These are phyloP conservation scores for Ochotona princeps DNA, from an alignment of 2,113 vertebrate species.

Conservation along the genomic window DNA sequence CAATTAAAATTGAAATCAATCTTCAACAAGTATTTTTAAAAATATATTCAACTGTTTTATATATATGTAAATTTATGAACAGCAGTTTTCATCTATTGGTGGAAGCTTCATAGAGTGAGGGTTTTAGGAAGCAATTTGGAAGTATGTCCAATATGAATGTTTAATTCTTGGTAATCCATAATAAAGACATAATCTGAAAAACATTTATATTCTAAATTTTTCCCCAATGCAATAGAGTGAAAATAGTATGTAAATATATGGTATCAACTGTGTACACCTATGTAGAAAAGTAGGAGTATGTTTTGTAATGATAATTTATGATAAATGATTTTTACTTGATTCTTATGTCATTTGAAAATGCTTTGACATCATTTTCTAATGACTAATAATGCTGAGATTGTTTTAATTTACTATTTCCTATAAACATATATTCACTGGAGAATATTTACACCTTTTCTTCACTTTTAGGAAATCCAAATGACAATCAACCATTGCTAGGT, in stretches of 20 bases:
- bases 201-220: neutral
- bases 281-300: neutral
- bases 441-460: neutral
- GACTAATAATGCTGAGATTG: neutral
- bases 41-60: neutral
- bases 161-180: neutral
- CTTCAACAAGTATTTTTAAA: neutral
- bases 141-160: neutral
- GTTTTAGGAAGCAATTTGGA: neutral
- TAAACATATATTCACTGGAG: neutral
- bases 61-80: neutral
- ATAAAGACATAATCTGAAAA: neutral
- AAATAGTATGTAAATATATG: neutral
- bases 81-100: neutral
- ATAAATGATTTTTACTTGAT: neutral
- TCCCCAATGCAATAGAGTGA: neutral
- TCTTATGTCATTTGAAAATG: constrained; percentile 20
- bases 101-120: neutral
- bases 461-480: neutral
- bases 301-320: neutral
- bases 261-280: neutral
- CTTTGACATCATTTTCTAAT: neutral
- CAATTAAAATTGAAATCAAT: constrained; percentile 33
- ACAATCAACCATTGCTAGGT: neutral
- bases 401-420: neutral